Percentiles rank a stretch among this genome's conserved stretches.
Conservation (phyloP, 2,113 vertebrate genomes). For the Cathartes aura region DNA sequence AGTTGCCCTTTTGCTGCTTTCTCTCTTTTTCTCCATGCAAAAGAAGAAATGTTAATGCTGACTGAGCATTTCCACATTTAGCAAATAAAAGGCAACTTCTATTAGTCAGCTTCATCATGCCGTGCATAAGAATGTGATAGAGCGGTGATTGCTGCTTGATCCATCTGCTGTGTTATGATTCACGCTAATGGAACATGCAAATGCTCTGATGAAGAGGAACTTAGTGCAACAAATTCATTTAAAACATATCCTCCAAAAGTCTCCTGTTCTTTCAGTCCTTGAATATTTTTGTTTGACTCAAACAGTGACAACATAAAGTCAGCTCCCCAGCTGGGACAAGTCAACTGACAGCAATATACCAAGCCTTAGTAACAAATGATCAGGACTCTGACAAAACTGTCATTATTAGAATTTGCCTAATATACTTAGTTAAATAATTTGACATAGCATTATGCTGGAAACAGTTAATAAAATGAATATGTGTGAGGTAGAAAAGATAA, state of each 20-base stretch:
- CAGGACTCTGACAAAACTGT: background rate
- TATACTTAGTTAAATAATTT: background rate
- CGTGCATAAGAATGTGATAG: background rate
- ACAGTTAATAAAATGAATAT: background rate
- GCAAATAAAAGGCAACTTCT: background rate
- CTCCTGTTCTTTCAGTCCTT: background rate
- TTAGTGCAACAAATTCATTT: background rate
- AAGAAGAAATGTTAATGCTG: background rate
- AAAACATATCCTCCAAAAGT: background rate
- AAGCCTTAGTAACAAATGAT: background rate
- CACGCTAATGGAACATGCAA: background rate
- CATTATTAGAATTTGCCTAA: background rate
- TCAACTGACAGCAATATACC: background rate
- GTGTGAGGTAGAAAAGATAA: background rate
- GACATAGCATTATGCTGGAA: background rate
- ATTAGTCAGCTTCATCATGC: background rate
- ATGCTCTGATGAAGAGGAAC: background rate
- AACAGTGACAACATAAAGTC: background rate
- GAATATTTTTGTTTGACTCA: background rate
- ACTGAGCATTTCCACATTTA: background rate
- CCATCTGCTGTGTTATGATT: background rate
- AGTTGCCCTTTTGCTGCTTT: background rate
- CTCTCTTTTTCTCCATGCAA: background rate
- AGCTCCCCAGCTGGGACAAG: background rate
- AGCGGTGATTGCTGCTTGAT: background rate